Percentiles rank a stretch among this genome's conserved stretches.
Evolutionary conservation across 2,888 invertebrate species (phyloP).

Genomic region (Listrodromus nycthemerus): DNA sequence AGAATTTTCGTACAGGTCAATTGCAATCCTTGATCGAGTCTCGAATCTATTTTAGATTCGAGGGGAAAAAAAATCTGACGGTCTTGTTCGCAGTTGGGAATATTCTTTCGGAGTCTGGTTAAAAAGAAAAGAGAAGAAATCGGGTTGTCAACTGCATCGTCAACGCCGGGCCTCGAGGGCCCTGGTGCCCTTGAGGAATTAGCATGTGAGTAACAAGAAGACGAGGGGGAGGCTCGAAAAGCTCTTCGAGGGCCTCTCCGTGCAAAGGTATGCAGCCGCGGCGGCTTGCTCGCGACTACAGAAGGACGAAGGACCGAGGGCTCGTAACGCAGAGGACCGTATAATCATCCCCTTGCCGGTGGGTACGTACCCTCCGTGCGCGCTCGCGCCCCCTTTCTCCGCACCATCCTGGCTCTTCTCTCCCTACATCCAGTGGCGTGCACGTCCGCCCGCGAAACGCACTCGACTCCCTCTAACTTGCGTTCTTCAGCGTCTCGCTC

Average conservation of each 20-base stretch:
- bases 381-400: constrained; percentile 23
- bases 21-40: not conserved
- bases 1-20: not conserved
- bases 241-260: constrained; percentile 38
- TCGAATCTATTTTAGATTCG: not conserved
- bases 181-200: constrained; percentile 71
- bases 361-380: constrained; percentile 29
- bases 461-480: constrained; percentile 30
- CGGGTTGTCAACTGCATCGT: constrained; percentile 9
- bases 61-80: not conserved
- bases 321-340: constrained; percentile 69
- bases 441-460: constrained; percentile 18
- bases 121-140: not conserved
- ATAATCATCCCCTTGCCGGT: constrained; percentile 70
- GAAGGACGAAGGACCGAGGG: constrained; percentile 60
- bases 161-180: constrained; percentile 40
- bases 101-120: not conserved
- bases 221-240: constrained; percentile 49
- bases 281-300: constrained; percentile 39
- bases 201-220: constrained; percentile 74
- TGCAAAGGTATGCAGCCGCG: constrained; percentile 1
- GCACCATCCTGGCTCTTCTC: constrained; percentile 7
- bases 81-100: not conserved
- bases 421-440: not conserved
- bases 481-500: constrained; percentile 48